These are phyloP conservation scores for Brachyalestes nurse DNA, from an alignment of 2,797 vertebrate species.

Conservation along the genomic window DNA sequence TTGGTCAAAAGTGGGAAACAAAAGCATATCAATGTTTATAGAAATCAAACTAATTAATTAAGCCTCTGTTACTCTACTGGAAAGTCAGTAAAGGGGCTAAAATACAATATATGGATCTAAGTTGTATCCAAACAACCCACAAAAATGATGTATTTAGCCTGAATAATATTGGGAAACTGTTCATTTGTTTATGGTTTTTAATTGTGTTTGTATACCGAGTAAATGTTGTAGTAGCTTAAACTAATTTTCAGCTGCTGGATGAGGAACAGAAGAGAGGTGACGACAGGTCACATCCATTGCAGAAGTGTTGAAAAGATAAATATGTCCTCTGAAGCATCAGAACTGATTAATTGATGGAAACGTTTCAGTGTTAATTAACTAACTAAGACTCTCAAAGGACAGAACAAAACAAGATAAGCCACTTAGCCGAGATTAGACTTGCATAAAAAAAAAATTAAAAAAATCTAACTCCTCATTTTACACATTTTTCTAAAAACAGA, in stretches of 20 bases:
- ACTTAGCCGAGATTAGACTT: not conserved
- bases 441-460: too few species aligned
- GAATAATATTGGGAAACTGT: not conserved
- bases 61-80: not conserved
- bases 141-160: not conserved
- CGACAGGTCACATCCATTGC: conserved; percentile 9
- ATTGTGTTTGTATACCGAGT: not conserved
- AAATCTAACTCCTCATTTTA: not conserved
- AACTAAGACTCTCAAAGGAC: not conserved
- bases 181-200: conserved; percentile 7
- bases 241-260: not conserved
- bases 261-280: not conserved
- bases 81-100: not conserved
- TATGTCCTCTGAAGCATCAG: not conserved
- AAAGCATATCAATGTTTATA: not conserved
- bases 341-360: not conserved
- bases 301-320: not conserved
- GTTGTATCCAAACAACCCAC: not conserved
- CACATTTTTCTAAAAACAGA: not conserved
- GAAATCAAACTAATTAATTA: not conserved
- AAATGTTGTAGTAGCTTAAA: not conserved
- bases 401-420: not conserved
- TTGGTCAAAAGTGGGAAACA: not conserved
- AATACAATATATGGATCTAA: not conserved
- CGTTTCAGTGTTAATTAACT: not conserved